Base-by-base conservation (phyloP, 2,888 invertebrate species). In the Drosophila prolongata region DNA sequence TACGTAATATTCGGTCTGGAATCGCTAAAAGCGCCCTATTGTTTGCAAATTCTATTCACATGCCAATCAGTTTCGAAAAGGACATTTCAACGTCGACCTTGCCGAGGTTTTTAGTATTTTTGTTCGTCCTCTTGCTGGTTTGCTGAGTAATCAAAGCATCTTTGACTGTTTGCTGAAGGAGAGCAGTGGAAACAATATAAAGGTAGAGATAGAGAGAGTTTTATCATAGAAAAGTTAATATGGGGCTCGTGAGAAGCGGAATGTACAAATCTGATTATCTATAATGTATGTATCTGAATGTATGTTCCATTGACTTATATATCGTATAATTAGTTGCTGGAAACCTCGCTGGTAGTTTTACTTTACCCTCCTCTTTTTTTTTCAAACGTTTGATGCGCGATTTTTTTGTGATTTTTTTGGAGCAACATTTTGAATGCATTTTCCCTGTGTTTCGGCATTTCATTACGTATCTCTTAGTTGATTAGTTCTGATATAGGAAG, bases 321-420 rank as follows among this genome's bases (percentile, higher is more conserved):
- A 67, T 73, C 53, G 71, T 60, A 76, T 83, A 80, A 74, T 77
- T 84, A 79, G 65, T 76, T 83, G 72, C 77, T 77, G 86, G 83
- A 84, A 84, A 84, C 83, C 83, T 84, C 86, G 76, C 83, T 83
- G 86, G 79, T 86, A 86, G 84, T 76, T 78, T 75, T 75, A 60
- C 76, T 66, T 52, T 52, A 47, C n/a, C 35, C 38, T 52, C 16
- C 44, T 72, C 56, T 68, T 64, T 54, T 34, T 34, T 30, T 5
- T 37, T 35, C 24, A 13, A 19, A 68, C 40, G 34, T 14, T 19
- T 30, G 54, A 52, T 43, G 16, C 37, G 19, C 16, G 19, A 6
- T 44, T 27, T 38, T 49, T 44, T 43, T 40, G 49, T 38, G 52
- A 16, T 53, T 57, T 44, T 50, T 55, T 54, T 54, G 54, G 43